Percentiles rank a stretch among this genome's conserved stretches.
phyloP scores from a whole-genome alignment of 2,113 vertebrate genomes.

The Cairina moschata region DNA sequence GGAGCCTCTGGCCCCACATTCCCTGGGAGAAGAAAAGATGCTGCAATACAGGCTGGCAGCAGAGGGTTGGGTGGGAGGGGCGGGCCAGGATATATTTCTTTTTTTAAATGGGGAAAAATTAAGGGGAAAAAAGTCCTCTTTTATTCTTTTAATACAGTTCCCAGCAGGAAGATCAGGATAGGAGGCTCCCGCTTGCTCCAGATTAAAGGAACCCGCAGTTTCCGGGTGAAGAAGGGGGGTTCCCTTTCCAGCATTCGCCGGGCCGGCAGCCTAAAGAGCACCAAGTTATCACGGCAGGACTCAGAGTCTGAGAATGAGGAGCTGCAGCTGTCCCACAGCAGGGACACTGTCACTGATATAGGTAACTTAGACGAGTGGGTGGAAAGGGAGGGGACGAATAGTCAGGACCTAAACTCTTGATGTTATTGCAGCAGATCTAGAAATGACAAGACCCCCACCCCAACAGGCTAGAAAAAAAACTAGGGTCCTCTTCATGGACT shows the following conservation, averaged over 20 bases:
- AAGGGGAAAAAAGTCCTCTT: constrained; percentile 83
- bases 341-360: constrained; percentile 98
- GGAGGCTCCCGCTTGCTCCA: constrained; percentile 97
- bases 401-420: constrained; percentile 58
- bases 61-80: constrained; percentile 48
- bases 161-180: constrained; percentile 94
- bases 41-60: constrained; percentile 34
- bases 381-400: constrained; percentile 77
- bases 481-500: neutral
- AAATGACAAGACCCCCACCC: neutral
- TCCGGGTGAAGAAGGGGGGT: constrained; percentile 97
- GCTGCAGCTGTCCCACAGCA: constrained; percentile 95
- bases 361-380: constrained; percentile 85
- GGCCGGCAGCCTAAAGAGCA: constrained; percentile 98
- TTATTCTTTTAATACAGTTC: constrained; percentile 91
- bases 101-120: constrained; percentile 70
- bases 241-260: constrained; percentile 96
- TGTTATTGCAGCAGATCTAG: constrained; percentile 45
- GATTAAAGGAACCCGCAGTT: constrained; percentile 98
- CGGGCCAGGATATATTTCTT: constrained; percentile 62
- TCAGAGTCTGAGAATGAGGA: constrained; percentile 99
- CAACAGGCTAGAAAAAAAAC: neutral
- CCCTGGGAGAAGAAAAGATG: constrained; percentile 14
- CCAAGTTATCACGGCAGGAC: constrained; percentile 97
- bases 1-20: constrained; percentile 42